phyloP scores from a whole-genome alignment of 2,113 vertebrate species.

The Porphyrio hochstetteri region DNA sequence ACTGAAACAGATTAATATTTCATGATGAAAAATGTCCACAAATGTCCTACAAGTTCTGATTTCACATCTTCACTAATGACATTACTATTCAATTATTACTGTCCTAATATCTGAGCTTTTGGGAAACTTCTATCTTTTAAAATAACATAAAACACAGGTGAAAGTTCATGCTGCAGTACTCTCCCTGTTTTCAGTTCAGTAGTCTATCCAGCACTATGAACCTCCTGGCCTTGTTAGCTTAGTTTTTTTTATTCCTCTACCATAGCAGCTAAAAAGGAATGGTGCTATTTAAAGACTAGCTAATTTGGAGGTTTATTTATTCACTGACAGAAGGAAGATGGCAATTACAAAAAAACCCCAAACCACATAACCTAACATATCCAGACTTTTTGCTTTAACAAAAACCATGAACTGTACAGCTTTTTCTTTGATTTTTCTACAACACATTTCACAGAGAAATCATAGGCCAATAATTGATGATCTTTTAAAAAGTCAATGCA shows the following conservation, averaged over 20 bases:
- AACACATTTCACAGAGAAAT: background rate
- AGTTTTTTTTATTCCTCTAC: background rate
- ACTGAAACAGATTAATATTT: background rate
- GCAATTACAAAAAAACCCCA: background rate
- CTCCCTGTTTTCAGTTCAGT: background rate
- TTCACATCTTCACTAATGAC: background rate
- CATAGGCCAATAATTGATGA: background rate
- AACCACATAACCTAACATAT: accelerated
- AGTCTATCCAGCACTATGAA: background rate
- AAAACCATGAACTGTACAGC: background rate
- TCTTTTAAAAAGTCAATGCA: background rate
- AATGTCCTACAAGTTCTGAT: background rate
- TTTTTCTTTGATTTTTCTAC: background rate
- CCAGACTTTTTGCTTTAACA: background rate
- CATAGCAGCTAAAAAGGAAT: background rate
- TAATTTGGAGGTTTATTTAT: background rate
- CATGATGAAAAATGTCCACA: background rate
- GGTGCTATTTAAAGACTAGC: background rate
- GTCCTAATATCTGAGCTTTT: background rate
- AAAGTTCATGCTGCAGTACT: background rate
- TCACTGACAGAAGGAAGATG: background rate
- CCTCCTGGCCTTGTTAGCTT: background rate
- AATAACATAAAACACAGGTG: background rate
- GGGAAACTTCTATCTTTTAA: background rate
- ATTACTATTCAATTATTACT: background rate